Evolutionary conservation across 2,113 vertebrate genomes (phyloP), one percentile per base, ranked within the genome.

Genomic region (Pseudolaguvia tuberculata): DNA sequence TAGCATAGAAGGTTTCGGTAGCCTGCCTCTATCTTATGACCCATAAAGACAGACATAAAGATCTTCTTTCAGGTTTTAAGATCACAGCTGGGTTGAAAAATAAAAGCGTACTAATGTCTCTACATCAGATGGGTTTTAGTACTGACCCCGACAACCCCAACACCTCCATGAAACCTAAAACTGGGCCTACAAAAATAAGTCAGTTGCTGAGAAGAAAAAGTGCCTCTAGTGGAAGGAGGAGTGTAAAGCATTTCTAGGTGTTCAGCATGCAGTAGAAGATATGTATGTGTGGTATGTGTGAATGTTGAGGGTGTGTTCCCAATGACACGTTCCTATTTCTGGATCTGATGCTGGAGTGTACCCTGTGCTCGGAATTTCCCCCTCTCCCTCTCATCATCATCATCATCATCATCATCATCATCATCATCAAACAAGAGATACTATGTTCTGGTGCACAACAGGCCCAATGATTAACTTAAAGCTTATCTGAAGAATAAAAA

Each of bases 301-400:
- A 29, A 11, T 48, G 63, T 57, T 23, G 47, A 42, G 45, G 63
- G 63, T 67, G 63, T 27, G 45, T 50, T 77, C 75, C 45, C 23
- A 52, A 31, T 70, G 77, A 80, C 65, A 70, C 52, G 25, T 50
- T 39, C 29, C 62, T 75, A 52, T 53, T 52, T 66, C 76, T 57
- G 48, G 57, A 70, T 74, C 75, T 74, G 72, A 75, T 56, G 69
- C 69, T 57, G 63, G 69, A 72, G 66, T 63, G 59, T 77, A 25
- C 80, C 61, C 67, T 35, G 70, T 47, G 59, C 51, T 67, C 15
- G 84, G 86, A 86, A 86, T 87, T 88, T 87, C 84, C 86, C 83
- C 83, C 69, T 18, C 50, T 79, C 79, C 80, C 79, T 83, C 79
- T 73, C 78, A 83, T 81, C 80, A n/a, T n/a, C n/a, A n/a, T n/a